Conservation (phyloP, 30 jellyfish, hydroid and myxozoan species). For the Cassiopea xamachana region DNA sequence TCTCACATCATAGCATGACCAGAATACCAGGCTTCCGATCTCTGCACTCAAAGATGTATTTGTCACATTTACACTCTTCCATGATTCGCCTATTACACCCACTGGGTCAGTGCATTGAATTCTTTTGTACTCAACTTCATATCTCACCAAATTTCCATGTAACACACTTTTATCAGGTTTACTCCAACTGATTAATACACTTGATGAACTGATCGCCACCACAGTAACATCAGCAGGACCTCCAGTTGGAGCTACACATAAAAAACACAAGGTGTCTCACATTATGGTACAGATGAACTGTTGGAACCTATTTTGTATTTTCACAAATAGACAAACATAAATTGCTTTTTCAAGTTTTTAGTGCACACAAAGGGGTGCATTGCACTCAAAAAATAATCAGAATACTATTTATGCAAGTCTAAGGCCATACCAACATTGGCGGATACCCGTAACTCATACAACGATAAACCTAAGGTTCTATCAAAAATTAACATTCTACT, state of each 20-base stretch:
- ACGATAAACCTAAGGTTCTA: too few species aligned
- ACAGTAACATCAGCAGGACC: conserved; percentile 11
- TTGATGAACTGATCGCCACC: conserved; percentile 2
- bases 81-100: background rate
- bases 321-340: too few species aligned
- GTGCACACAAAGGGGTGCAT: too few species aligned
- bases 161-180: background rate
- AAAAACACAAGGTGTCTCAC: background rate
- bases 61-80: background rate
- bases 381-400: too few species aligned
- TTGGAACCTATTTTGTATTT: too few species aligned
- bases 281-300: too few species aligned
- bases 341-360: too few species aligned
- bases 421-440: too few species aligned
- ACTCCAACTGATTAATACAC: conserved; percentile 21
- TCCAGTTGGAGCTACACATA: conserved; percentile 37
- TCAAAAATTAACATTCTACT: too few species aligned
- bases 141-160: conserved; percentile 34
- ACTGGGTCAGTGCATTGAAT: conserved; percentile 26
- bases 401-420: too few species aligned
- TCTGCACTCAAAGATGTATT: background rate
- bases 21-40: background rate
- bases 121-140: background rate
- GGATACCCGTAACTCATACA: too few species aligned
- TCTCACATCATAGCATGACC: conserved; percentile 54